Evolutionary conservation across 2,113 vertebrate genomes (phyloP), one percentile per base, ranked within the genome.

Genomic region (Pelmatolapia mariae): DNA sequence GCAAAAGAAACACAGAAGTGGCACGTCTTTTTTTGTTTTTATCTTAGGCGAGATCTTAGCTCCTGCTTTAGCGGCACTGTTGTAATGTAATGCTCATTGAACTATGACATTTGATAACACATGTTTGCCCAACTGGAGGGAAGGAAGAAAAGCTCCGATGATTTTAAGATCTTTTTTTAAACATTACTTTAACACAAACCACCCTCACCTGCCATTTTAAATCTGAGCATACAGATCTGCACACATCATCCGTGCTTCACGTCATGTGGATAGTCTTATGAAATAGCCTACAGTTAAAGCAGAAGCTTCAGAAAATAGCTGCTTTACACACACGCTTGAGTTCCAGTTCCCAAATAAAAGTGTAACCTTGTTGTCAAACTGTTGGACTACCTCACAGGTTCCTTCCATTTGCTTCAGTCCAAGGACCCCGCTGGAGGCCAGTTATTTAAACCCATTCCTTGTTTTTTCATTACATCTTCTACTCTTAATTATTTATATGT

Each of bases 401-500:
- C 6, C 45, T 78, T 47, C 18, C 45, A 76, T 78, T 78, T 50
- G 18, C 43, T 31, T 76, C 50, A 31, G 1, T 78, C 24, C 71
- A 78, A 50, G 26, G 43, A 78, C 7, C 71, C 71, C 2, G 3
- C 24, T 31, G 43, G 10, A 29, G 43, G 43, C 26, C 43, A 50
- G 16, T 50, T 47, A 78, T 78, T 78, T 78, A 47, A 31, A 50
- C 71, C 24, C 10, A 29, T 47, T 47, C 9, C 9, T 26, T 71
- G 31, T 78, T 79, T 87, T 59, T 40, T 63, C 59, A 78, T 59
- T 33, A 45, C 31, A 71, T 73, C 18, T 87, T 66, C 82, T 29
- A 79, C 66, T 90, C 29, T 91, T 16, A 89, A 92, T 93, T 80
- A 92, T 94, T 92, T n/a, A 94, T 19, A 93, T 81, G 36, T n/a